Evolutionary conservation across 2,113 vertebrate species (phyloP).

Genomic region (Takifugu bimaculatus): DNA sequence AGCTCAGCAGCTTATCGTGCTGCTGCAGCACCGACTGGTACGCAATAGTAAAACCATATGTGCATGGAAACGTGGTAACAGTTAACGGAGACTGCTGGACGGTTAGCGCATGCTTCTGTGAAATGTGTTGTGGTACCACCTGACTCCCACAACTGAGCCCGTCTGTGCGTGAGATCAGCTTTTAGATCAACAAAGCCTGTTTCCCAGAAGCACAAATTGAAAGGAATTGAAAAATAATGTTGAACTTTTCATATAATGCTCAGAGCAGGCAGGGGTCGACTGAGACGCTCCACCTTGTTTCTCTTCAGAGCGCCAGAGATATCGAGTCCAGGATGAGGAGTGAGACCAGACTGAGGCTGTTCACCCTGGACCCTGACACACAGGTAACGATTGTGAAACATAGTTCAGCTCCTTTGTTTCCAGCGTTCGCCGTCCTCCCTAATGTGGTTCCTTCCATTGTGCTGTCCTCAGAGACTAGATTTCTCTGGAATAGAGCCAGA

Average conservation of each 20-base stretch:
- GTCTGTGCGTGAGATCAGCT: conserved; percentile 11
- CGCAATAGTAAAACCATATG: conserved; percentile 37
- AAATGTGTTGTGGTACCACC: conserved; percentile 30
- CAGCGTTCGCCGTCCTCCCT: neutral
- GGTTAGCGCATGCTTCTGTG: conserved; percentile 19
- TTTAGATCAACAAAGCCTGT: conserved; percentile 33
- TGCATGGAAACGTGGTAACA: conserved; percentile 39
- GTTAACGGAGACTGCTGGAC: conserved; percentile 34
- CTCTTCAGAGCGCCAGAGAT: conserved; percentile 85
- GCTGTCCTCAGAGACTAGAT: conserved; percentile 85
- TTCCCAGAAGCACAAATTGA: conserved; percentile 35
- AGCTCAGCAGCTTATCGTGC: conserved; percentile 1
- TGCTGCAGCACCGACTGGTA: conserved; percentile 10
- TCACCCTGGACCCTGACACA: conserved; percentile 93
- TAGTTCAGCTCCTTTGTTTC: neutral
- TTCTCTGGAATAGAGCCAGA: conserved; percentile 91
- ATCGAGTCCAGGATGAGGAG: conserved; percentile 89
- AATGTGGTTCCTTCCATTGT: conserved; percentile 9
- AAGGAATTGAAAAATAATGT: neutral
- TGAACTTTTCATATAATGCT: conserved; percentile 24
- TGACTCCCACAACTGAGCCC: conserved; percentile 29
- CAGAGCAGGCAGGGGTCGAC: conserved; percentile 18
- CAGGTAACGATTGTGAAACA: conserved; percentile 79
- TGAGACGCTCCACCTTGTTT: conserved; percentile 27
- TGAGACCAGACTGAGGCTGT: conserved; percentile 92